These are phyloP conservation scores for Pterocles burchelli DNA, from an alignment of 2,113 vertebrate genomes.

Conservation along the genomic window DNA sequence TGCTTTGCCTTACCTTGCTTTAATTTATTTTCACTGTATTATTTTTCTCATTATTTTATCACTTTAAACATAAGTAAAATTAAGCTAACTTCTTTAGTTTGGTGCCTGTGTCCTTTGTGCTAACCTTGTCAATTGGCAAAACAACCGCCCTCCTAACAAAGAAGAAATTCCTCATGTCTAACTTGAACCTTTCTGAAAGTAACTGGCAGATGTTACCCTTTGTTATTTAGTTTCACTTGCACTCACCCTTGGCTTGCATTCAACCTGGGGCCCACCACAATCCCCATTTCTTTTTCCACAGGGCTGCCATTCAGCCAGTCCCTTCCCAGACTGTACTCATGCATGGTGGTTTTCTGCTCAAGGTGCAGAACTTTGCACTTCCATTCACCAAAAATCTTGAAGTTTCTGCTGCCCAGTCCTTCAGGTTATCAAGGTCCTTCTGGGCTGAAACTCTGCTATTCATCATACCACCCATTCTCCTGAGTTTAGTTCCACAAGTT, in stretches of 20 bases:
- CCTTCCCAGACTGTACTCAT: background rate
- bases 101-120: too few relatives aligned
- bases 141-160: background rate
- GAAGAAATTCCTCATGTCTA: background rate
- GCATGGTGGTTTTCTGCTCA: background rate
- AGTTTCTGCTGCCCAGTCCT: background rate
- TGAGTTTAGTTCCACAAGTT: background rate
- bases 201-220: background rate
- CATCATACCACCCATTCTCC: background rate
- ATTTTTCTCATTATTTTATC: too few relatives aligned
- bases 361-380: background rate
- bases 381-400: background rate
- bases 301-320: background rate
- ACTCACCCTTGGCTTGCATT: background rate
- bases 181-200: background rate
- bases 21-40: too few relatives aligned
- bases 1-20: too few relatives aligned
- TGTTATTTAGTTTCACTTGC: background rate
- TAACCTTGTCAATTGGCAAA: too few relatives aligned
- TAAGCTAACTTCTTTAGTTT: too few relatives aligned
- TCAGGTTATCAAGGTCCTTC: background rate
- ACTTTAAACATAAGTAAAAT: too few relatives aligned
- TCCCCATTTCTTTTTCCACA: background rate
- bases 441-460: background rate
- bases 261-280: background rate